Conservation (phyloP, 2,797 vertebrate species). For the Cirrhinus molitorella region DNA sequence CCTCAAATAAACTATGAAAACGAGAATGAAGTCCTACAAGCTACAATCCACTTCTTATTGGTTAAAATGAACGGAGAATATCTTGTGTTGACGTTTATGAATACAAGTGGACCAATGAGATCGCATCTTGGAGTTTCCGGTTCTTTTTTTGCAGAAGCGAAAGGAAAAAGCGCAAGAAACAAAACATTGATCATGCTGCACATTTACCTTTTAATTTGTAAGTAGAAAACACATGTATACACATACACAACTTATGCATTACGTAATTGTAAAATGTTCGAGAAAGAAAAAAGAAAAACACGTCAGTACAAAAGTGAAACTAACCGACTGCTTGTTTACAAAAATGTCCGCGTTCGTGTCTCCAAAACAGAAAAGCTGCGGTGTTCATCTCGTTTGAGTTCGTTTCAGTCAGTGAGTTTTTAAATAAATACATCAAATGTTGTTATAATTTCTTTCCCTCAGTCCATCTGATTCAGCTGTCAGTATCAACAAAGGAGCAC, state of each 20-base stretch:
- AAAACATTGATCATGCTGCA: background rate
- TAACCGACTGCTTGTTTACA: background rate
- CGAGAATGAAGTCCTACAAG: too few species aligned
- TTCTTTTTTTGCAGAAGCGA: background rate
- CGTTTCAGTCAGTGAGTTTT: background rate
- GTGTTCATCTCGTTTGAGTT: background rate
- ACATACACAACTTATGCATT: background rate
- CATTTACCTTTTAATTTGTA: background rate
- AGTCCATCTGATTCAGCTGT: constrained; percentile 40
- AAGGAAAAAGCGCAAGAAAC: background rate
- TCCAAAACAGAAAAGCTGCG: background rate
- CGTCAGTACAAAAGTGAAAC: constrained; percentile 10
- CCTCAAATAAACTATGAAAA: too few species aligned
- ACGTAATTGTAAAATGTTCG: background rate
- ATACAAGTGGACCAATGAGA: background rate
- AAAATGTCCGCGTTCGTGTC: background rate
- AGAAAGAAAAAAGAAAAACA: background rate
- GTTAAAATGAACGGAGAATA: too few species aligned
- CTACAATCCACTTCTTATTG: too few species aligned
- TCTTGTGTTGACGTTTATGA: too few species aligned
- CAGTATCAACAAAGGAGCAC: background rate
- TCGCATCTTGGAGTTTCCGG: background rate
- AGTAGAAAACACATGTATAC: background rate
- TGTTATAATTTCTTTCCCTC: background rate
- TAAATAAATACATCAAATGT: background rate